Conservation (phyloP, 2,113 vertebrate genomes). For the Buteo buteo region DNA sequence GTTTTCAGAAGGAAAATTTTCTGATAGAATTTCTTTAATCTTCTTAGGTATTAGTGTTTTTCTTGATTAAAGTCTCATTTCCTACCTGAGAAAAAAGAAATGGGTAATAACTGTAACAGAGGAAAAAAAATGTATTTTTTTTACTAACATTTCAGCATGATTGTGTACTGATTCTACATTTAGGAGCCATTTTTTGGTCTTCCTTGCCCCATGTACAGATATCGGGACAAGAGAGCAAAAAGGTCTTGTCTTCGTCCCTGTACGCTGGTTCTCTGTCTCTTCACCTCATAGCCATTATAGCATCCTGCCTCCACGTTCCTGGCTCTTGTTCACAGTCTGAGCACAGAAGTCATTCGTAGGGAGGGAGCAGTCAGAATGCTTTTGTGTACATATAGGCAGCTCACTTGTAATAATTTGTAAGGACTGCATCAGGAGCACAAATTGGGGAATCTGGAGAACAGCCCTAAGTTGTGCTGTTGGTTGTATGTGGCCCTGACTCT, state of each 20-base stretch:
- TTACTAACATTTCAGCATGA: background rate
- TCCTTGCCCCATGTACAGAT: background rate
- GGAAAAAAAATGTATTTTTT: background rate
- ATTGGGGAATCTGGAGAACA: background rate
- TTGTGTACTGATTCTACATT: background rate
- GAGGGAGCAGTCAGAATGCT: background rate
- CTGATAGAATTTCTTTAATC: background rate
- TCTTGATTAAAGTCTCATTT: background rate
- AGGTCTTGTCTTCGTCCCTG: background rate
- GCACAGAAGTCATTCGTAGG: background rate
- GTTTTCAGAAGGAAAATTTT: background rate
- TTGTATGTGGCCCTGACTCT: background rate
- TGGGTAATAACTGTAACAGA: background rate
- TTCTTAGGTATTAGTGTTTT: background rate
- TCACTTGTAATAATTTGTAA: background rate
- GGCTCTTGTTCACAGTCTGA: background rate
- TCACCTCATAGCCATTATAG: background rate
- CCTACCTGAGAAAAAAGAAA: background rate
- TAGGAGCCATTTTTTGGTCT: background rate
- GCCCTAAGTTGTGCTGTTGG: background rate
- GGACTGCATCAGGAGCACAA: background rate
- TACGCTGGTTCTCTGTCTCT: background rate
- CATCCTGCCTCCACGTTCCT: background rate
- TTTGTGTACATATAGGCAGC: background rate
- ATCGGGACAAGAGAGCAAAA: background rate